phyloP scores from a whole-genome alignment of 2,888 invertebrate species.

The Neocrepidodera transversa region DNA sequence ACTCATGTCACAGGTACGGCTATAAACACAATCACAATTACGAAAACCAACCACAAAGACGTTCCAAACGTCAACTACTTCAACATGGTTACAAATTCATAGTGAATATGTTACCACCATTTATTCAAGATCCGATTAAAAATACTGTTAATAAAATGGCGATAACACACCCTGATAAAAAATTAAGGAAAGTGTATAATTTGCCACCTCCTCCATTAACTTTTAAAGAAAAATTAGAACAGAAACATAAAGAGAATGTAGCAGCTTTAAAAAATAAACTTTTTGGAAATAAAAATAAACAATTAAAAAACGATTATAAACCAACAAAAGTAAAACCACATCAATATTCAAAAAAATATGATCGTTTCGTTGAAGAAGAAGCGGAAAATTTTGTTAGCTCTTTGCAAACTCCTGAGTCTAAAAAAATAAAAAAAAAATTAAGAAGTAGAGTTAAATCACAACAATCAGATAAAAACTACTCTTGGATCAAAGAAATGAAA shows the following conservation, averaged over 20 bases:
- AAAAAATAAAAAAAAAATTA: not conserved
- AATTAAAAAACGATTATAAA: not conserved
- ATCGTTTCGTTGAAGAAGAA: constrained; percentile 8
- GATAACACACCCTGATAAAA: constrained; percentile 35
- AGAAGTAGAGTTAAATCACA: not conserved
- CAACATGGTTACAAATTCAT: constrained; percentile 44
- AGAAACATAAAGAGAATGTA: constrained; percentile 29
- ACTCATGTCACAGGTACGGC: constrained; percentile 14
- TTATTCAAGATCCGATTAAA: constrained; percentile 43
- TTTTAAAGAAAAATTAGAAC: constrained; percentile 29
- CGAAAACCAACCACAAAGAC: not conserved
- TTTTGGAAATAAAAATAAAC: constrained; percentile 21
- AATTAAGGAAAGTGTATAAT: constrained; percentile 29
- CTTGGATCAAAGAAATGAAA: constrained; percentile 26
- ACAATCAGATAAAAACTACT: not conserved
- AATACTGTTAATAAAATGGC: constrained; percentile 40
- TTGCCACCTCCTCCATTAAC: constrained; percentile 23
- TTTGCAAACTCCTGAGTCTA: not conserved
- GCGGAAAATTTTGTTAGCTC: constrained; percentile 4
- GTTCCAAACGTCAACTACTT: constrained; percentile 40
- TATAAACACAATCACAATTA: not conserved
- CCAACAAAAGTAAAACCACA: not conserved
- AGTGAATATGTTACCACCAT: constrained; percentile 46
- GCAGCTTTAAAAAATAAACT: constrained; percentile 30
- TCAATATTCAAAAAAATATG: not conserved